These are phyloP conservation scores for Pristiophorus japonicus DNA, from an alignment of 2,113 vertebrate genomes.

Conservation along the genomic window DNA sequence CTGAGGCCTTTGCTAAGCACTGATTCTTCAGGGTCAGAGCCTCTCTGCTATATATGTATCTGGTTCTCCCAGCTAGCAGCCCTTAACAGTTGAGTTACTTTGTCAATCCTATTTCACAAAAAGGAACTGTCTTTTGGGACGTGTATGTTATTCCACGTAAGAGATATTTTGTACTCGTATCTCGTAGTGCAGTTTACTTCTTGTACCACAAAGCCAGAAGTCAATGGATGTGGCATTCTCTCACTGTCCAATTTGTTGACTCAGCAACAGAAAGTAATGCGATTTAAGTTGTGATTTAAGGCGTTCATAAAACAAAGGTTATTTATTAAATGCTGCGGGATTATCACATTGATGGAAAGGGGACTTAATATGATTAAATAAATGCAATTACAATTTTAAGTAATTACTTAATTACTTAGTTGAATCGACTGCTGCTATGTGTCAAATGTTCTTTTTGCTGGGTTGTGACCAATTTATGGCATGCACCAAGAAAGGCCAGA, in stretches of 20 bases:
- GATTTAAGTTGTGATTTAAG: background rate
- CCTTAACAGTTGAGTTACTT: too few species aligned
- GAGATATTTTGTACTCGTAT: too few species aligned
- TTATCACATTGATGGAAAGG: conserved; percentile 21
- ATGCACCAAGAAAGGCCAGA: background rate
- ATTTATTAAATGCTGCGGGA: background rate
- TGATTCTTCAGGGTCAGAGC: too few species aligned
- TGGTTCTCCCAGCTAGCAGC: too few species aligned
- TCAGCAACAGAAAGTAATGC: background rate
- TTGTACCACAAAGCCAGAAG: background rate
- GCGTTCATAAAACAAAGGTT: conserved; percentile 2
- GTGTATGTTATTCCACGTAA: too few species aligned
- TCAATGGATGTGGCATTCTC: background rate
- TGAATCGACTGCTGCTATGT: background rate
- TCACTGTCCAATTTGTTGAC: background rate
- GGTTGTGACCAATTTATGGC: background rate
- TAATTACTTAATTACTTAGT: conserved; percentile 35
- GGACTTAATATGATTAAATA: conserved; percentile 19
- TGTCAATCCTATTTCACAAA: too few species aligned
- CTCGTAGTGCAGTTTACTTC: background rate
- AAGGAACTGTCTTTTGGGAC: too few species aligned
- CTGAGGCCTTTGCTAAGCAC: too few species aligned
- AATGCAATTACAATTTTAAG: conserved; percentile 15
- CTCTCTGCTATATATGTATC: too few species aligned
- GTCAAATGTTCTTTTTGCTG: background rate